Evolutionary conservation across 92 coral and sea anemone genomes (phyloP).

Genomic region (Anthopleura xanthogrammica): DNA sequence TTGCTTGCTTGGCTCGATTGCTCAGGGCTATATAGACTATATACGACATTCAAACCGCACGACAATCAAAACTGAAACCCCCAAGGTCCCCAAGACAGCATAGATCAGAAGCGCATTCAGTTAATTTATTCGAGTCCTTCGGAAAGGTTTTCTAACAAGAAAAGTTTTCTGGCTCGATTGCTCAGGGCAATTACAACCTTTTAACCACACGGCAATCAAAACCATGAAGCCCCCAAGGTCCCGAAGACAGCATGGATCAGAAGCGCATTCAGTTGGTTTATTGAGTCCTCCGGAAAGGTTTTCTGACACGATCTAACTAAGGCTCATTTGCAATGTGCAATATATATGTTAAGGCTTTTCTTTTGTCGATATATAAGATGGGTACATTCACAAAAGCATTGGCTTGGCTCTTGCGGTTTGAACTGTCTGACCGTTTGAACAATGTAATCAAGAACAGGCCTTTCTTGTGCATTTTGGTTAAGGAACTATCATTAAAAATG

Average conservation of each 20-base stretch:
- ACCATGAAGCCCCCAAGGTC: too few species aligned
- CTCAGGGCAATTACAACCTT: too few species aligned
- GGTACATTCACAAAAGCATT: neutral
- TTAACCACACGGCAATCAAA: neutral
- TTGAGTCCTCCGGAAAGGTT: neutral
- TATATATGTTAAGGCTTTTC: neutral
- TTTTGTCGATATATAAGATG: neutral
- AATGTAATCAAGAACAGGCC: too few species aligned
- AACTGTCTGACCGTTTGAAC: constrained; percentile 3
- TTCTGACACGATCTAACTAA: neutral
- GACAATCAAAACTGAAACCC: neutral
- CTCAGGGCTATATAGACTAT: neutral
- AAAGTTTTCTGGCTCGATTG: too few species aligned
- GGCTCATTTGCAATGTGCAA: neutral
- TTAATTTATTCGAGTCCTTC: too few species aligned
- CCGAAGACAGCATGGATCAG: too few species aligned
- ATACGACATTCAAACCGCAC: neutral
- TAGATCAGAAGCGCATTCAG: too few species aligned
- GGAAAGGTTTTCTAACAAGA: too few species aligned
- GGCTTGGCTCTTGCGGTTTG: neutral
- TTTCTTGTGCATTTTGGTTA: too few species aligned
- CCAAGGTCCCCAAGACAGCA: too few species aligned
- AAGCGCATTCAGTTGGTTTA: too few species aligned
- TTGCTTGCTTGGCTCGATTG: neutral
- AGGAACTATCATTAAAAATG: too few species aligned